These are phyloP conservation scores for Drosophila conformis DNA, from an alignment of 2,888 invertebrate genomes.

Conservation along the genomic window DNA sequence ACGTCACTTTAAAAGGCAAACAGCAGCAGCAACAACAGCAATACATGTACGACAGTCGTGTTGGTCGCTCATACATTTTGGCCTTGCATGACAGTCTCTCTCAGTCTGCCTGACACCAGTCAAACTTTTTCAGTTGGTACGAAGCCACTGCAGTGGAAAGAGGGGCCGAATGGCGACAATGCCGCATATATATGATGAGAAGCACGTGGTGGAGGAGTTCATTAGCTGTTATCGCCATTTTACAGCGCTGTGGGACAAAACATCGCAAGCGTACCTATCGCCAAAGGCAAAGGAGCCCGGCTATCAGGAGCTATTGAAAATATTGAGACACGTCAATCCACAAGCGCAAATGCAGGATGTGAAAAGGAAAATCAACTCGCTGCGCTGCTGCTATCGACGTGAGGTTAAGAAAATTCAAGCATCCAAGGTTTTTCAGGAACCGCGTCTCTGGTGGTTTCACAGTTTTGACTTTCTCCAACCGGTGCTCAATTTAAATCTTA, in stretches of 20 bases:
- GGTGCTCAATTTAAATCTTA: slow-evolving; percentile 46
- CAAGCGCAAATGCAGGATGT: slow-evolving; percentile 55
- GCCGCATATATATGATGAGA: slow-evolving; percentile 56
- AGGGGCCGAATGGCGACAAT: slow-evolving; percentile 23
- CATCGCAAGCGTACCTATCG: slow-evolving; percentile 50
- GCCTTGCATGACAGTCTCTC: slow-evolving; percentile 43
- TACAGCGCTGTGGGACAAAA: slow-evolving; percentile 57
- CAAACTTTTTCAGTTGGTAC: slow-evolving; percentile 25
- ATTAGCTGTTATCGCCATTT: slow-evolving; percentile 67
- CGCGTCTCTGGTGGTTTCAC: slow-evolving; percentile 69
- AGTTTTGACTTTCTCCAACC: slow-evolving; percentile 64
- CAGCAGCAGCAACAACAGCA: slow-evolving; percentile 7
- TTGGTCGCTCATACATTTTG: slow-evolving; percentile 41
- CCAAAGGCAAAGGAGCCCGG: slow-evolving; percentile 55
- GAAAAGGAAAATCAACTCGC: slow-evolving; percentile 66
- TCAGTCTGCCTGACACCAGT: slow-evolving; percentile 18
- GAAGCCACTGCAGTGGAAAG: slow-evolving; percentile 9
- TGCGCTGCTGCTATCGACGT: slow-evolving; percentile 65
- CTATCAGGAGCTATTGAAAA: slow-evolving; percentile 58
- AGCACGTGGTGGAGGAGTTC: slow-evolving; percentile 65
- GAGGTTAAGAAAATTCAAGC: slow-evolving; percentile 60
- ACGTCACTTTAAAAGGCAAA: slow-evolving; percentile 44
- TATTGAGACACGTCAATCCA: slow-evolving; percentile 53
- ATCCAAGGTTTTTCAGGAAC: slow-evolving; percentile 46
- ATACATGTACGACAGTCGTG: neutral